These are phyloP conservation scores for Epistrophella euchroma DNA, from an alignment of 2,888 invertebrate genomes.

Conservation along the genomic window DNA sequence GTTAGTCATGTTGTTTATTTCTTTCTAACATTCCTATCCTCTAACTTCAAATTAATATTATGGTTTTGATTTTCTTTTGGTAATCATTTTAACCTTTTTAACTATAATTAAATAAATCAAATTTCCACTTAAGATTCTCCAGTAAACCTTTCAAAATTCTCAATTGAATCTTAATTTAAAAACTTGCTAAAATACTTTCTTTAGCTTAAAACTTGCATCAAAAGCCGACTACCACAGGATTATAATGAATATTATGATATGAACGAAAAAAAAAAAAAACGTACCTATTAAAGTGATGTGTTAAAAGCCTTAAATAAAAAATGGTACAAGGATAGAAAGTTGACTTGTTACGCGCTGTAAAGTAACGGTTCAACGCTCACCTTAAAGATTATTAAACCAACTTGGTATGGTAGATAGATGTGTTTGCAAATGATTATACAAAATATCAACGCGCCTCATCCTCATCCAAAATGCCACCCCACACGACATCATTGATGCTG, in stretches of 20 bases:
- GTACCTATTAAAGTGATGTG: constrained; percentile 39
- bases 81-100: too few species aligned
- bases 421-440: constrained; percentile 62
- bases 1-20: too few species aligned
- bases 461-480: constrained; percentile 42
- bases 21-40: too few species aligned
- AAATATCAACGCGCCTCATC: constrained; percentile 39
- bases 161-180: not conserved
- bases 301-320: constrained; percentile 48
- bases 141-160: not conserved
- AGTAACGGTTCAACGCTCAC: constrained; percentile 70
- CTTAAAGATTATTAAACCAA: constrained; percentile 50
- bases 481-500: constrained; percentile 23
- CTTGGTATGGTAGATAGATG: constrained; percentile 20
- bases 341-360: constrained; percentile 58
- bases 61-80: too few species aligned
- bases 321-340: constrained; percentile 72
- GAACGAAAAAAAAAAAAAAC: constrained; percentile 30
- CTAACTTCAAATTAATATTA: too few species aligned
- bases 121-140: not conserved
- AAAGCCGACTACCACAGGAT: constrained; percentile 4
- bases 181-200: not conserved
- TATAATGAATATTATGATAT: constrained; percentile 21
- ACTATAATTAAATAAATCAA: too few species aligned
- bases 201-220: not conserved